Conservation (phyloP, 2,113 vertebrate species). For the Uropsilus gracilis region DNA sequence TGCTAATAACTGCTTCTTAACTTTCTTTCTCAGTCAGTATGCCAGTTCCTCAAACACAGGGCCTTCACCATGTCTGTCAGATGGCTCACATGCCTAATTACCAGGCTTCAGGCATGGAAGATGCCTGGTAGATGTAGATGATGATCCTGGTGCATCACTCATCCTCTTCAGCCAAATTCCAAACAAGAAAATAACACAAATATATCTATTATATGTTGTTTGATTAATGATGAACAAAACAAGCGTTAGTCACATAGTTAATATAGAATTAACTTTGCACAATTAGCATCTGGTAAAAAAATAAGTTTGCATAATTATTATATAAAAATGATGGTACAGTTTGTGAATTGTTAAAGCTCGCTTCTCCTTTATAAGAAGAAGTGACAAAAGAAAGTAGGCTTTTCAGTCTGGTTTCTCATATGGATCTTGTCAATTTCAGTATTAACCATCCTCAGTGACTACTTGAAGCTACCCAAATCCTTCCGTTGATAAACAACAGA, state of each 20-base stretch:
- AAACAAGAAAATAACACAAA: not conserved
- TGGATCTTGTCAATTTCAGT: not conserved
- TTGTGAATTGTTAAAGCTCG: not conserved
- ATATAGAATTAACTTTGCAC: not conserved
- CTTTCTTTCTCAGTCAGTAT: not conserved
- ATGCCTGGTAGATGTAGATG: not conserved
- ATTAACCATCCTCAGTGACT: not conserved
- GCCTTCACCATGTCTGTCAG: too few relatives aligned
- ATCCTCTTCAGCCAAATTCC: not conserved
- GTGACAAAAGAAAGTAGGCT: not conserved
- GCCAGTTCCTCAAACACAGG: not conserved
- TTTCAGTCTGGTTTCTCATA: not conserved
- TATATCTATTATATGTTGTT: not conserved
- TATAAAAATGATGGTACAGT: not conserved
- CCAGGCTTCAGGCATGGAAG: rapidly evolving
- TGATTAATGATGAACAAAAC: not conserved
- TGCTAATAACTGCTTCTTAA: not conserved
- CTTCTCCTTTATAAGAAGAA: not conserved
- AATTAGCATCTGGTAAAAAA: not conserved
- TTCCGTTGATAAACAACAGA: not conserved
- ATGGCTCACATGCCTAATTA: not conserved
- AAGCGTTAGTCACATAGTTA: not conserved
- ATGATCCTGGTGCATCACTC: too few relatives aligned
- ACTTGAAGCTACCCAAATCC: not conserved
- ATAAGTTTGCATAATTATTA: not conserved